Base-by-base conservation (phyloP, 2,888 invertebrate genomes). In the Chironomus tentans region DNA sequence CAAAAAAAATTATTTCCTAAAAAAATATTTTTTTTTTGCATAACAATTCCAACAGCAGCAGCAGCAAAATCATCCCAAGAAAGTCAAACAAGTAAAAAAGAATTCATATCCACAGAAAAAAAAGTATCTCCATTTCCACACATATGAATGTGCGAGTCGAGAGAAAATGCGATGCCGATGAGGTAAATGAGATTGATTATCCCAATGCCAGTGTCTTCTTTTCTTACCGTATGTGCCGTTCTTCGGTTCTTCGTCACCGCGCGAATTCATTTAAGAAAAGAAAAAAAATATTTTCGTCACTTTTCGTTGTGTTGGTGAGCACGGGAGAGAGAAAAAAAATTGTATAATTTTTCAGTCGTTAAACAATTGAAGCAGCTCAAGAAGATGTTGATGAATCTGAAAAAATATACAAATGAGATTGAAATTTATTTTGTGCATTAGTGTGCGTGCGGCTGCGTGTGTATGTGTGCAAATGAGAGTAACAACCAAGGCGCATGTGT, bases 381-480 rank as follows among this genome's bases (percentile, higher is more conserved):
- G 56, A 56, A 56, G 15, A 56, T 38, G 38, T 38, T 38, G 38
- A 38, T 38, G 38, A 38, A 38, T 38, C 38, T 38, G 56, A 56
- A 56, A 15, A 56, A 68, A 68, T 74, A 68, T 74, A 56, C 72
- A 73, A 73, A 71, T 73, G 62, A 73, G 71, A 15, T 21, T 68
- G 38, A 28, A 38, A 68, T n/a, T 38, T 38, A 10, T 2, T 38
- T 38, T 10, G 5, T 38, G 38, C 2, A 1, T 2, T 6, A 4
- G 38, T 38, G 4, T 38, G 38, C 38, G 38, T 38, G 10, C n/a
- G 68, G 1, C 28, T 46, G 22, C n/a, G 18, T 24, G 15, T 13
- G 62, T 46, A 46, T 61, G 15, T 15, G 74, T 74, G 68, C 47
- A 47, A 61, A 28, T 56, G 38, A 73, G 38, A 38, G 38, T 38